Base-by-base conservation (phyloP, 2,888 invertebrate genomes). In the Mythimna albipuncta region DNA sequence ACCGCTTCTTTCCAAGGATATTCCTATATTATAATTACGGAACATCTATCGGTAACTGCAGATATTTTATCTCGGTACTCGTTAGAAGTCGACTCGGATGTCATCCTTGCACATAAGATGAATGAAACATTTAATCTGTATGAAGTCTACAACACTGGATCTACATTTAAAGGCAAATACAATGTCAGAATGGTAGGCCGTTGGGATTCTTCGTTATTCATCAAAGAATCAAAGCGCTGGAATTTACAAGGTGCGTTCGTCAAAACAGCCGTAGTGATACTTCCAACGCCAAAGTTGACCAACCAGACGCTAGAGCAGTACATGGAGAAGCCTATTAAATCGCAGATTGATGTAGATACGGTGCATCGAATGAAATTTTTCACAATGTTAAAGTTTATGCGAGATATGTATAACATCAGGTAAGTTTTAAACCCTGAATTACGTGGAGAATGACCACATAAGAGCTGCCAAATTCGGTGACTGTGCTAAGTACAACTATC, bases 371-470 rank as follows among this genome's bases (percentile, higher is more conserved):
- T 97, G 86, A 97, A 97, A 90, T 97, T 96, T 88, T 97, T 96
- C 75, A 94, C 97, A 7, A 90, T 97, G 16, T 88, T 97, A 78
- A 91, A 89, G 74, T 96, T 97, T 88, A 96, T 98, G 72, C 91
- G 94, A 79, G 97, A 97, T 82, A 96, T 97, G 92, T 97, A 96
- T 87, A 97, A 97, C 92, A 97, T 97, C 89, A 97, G 97, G 97
- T 97, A 92, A 95, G 94, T 89, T 19, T 44, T 38, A 16, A 35
- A 26, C 9, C 16, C 0, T 9, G 16, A 16, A 7, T 47, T 1
- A 9, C 16, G 6, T 47, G 16, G 16, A 47, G 16, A 47, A 47
- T 47, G 19, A 6, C 5, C 44, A 13, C 6, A 47, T 6, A 6
- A 19, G 16, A 7, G 21, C 35, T 21, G 67, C 32, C 7, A 50